Conservation (phyloP, 2,113 vertebrate species). For the Pholis gunnellus region DNA sequence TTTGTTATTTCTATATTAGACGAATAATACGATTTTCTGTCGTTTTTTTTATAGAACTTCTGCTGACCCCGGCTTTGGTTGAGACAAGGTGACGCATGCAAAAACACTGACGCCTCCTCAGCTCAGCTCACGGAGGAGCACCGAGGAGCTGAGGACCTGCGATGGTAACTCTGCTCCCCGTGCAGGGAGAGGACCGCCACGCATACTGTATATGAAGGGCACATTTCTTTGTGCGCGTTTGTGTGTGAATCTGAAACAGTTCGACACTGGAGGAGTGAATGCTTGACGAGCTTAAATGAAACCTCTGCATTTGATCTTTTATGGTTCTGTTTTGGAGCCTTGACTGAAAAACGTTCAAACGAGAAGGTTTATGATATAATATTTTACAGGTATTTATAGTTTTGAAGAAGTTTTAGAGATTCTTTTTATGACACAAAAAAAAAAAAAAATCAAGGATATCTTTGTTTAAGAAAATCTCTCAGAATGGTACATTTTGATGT, state of each 20-base stretch:
- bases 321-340: constrained; percentile 51
- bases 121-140: not conserved
- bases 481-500: constrained; percentile 67
- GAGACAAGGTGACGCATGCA: constrained; percentile 1
- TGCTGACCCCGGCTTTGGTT: constrained; percentile 87
- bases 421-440: constrained; percentile 59
- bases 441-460: constrained; percentile 48
- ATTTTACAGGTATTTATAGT: constrained; percentile 76
- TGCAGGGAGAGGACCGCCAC: constrained; percentile 49
- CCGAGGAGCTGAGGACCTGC: not conserved
- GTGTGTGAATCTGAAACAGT: constrained; percentile 24
- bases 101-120: constrained; percentile 6
- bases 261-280: constrained; percentile 31
- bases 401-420: constrained; percentile 74
- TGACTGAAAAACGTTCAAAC: constrained; percentile 42
- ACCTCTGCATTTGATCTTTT: constrained; percentile 44
- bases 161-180: constrained; percentile 16
- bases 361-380: constrained; percentile 53
- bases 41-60: constrained; percentile 86
- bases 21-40: constrained; percentile 14
- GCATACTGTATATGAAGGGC: not conserved
- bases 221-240: not conserved
- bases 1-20: not conserved
- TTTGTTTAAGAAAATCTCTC: constrained; percentile 52
- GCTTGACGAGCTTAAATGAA: constrained; percentile 35